A percentile compares a stretch with the other conserved stretches of the same genome.
Evolutionary conservation across 1,140 invertebrate genomes (phyloP).

Genomic region (Hyles euphorbiae): DNA sequence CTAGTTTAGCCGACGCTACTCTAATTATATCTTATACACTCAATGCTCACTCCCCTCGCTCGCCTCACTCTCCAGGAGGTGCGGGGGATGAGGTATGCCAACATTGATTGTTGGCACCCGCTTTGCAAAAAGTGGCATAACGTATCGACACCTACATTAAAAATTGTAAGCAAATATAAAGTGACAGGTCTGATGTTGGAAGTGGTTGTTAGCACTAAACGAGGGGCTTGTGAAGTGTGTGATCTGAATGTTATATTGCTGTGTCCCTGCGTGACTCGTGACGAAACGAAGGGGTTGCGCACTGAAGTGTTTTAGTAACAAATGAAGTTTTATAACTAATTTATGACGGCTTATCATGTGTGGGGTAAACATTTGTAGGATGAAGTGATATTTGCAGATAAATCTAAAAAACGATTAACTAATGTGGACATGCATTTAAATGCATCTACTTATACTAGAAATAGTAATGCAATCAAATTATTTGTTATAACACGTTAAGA

Average conservation of each 20-base stretch:
- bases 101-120: constrained; percentile 13
- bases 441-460: too few relatives aligned
- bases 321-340: not conserved
- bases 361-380: too few relatives aligned
- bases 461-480: too few relatives aligned
- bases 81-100: constrained; percentile 20
- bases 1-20: constrained; percentile 42
- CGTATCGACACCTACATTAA: constrained; percentile 46
- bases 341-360: too few relatives aligned
- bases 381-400: too few relatives aligned
- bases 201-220: constrained; percentile 56
- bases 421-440: too few relatives aligned
- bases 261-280: not conserved
- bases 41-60: constrained; percentile 11
- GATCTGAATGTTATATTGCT: constrained; percentile 58
- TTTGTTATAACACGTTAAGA: too few relatives aligned
- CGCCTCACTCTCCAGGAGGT: not conserved
- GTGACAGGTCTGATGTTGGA: constrained; percentile 59
- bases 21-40: constrained; percentile 24
- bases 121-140: constrained; percentile 34
- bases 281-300: too few relatives aligned
- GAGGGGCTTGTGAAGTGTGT: constrained; percentile 45
- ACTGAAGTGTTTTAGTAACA: constrained; percentile 14
- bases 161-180: constrained; percentile 67
- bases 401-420: too few relatives aligned